Percentiles rank a stretch among this genome's conserved stretches.
Conservation (phyloP, 1,140 invertebrate species). For the Drosophila subobscura region DNA sequence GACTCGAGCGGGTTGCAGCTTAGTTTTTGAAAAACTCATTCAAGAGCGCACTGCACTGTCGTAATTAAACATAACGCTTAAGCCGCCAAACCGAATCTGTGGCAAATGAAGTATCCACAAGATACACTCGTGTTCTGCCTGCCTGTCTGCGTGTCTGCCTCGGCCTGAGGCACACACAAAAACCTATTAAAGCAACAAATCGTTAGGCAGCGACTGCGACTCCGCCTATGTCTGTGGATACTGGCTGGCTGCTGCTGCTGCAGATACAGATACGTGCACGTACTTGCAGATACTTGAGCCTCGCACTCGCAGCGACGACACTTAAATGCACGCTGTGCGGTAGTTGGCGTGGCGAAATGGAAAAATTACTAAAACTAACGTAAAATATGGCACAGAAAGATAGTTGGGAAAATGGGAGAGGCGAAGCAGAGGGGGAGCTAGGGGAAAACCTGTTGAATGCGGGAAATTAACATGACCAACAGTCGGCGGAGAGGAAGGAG, state of each 20-base stretch:
- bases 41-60: conserved; percentile 61
- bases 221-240: conserved; percentile 23
- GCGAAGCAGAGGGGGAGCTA: neutral
- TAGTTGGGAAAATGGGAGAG: neutral
- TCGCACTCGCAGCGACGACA: conserved; percentile 49
- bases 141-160: conserved; percentile 23
- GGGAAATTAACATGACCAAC: conserved; percentile 69
- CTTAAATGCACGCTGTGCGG: conserved; percentile 78
- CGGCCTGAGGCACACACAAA: conserved; percentile 59
- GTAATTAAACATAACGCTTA: conserved; percentile 69
- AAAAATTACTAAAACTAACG: conserved; percentile 73
- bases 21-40: conserved; percentile 57
- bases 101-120: conserved; percentile 68
- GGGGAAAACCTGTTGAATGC: conserved; percentile 71
- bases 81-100: conserved; percentile 21
- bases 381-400: conserved; percentile 62
- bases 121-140: conserved; percentile 41
- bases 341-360: conserved; percentile 77
- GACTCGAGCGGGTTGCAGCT: conserved; percentile 61
- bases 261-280: conserved; percentile 33
- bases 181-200: conserved; percentile 75
- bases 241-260: conserved; percentile 20
- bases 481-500: neutral
- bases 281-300: conserved; percentile 23
- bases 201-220: conserved; percentile 55